These are phyloP conservation scores for Anguilla japonica DNA, from an alignment of 2,113 vertebrate species.

Conservation along the genomic window DNA sequence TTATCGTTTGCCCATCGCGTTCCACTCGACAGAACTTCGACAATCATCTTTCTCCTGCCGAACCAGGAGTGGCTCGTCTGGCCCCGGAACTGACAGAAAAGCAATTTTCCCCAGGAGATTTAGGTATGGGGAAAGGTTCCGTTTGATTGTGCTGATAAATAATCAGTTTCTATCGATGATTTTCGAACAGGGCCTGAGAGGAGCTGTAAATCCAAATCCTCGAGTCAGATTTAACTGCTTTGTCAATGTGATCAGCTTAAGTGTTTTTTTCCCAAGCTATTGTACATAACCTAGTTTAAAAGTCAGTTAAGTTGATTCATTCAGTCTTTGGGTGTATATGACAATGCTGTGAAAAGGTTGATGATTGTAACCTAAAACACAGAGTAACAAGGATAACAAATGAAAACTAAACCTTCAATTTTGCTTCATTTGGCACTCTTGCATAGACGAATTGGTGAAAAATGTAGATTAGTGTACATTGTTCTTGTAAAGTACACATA, in stretches of 20 bases:
- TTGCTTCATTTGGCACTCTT: too few species aligned
- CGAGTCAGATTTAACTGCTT: not conserved
- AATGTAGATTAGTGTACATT: too few species aligned
- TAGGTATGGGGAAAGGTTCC: not conserved
- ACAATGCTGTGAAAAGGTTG: not conserved
- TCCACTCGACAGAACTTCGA: slow-evolving; percentile 1
- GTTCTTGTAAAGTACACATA: too few species aligned
- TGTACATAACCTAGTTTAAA: not conserved
- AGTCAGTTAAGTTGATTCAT: not conserved
- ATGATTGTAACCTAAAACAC: too few species aligned
- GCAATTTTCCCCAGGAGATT: not conserved
- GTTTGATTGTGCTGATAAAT: not conserved
- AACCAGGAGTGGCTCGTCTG: not conserved
- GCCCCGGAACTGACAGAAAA: not conserved
- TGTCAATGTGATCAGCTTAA: not conserved
- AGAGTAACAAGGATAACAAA: too few species aligned
- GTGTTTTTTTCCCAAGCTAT: not conserved
- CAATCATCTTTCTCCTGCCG: not conserved
- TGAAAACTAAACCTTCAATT: too few species aligned
- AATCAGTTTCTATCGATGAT: not conserved
- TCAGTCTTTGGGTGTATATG: not conserved
- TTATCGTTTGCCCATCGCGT: not conserved
- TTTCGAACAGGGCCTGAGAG: not conserved
- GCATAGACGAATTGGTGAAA: too few species aligned
- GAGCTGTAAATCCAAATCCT: not conserved